Evolutionary conservation across 2,797 vertebrate species (phyloP).

Genomic region (Alectoris magna): DNA sequence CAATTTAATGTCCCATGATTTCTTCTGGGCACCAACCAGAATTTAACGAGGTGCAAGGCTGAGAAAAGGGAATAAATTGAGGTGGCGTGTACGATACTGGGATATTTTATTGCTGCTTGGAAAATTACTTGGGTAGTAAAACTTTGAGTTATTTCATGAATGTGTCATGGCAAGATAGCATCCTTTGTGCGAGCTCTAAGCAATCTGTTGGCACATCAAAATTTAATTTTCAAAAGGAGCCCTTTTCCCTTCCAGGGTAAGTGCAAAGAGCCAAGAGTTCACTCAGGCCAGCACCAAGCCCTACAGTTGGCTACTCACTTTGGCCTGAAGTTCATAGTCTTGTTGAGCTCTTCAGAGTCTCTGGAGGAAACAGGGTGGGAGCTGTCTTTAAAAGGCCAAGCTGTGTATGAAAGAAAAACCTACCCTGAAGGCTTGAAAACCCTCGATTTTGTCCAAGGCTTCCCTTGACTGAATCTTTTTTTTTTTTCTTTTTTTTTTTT

Average conservation of each 20-base stretch:
- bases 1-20: not conserved
- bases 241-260: not conserved
- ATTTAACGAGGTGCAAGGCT: constrained; percentile 30
- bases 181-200: not conserved
- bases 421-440: not conserved
- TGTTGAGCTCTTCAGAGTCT: not conserved
- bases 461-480: not conserved
- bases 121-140: constrained; percentile 5
- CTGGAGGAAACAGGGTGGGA: not conserved
- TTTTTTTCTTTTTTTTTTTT: not conserved
- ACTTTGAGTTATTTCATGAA: not conserved
- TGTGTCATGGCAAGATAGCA: not conserved
- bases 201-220: not conserved
- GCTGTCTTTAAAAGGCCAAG: not conserved
- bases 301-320: not conserved
- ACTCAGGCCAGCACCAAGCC: not conserved
- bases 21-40: constrained; percentile 7
- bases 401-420: not conserved
- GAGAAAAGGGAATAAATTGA: constrained; percentile 33
- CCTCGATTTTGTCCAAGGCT: not conserved
- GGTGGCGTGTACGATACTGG: not conserved
- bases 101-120: not conserved
- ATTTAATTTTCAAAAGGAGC: not conserved
- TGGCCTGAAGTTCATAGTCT: not conserved
- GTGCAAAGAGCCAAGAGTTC: not conserved